Evolutionary conservation across 1,140 invertebrate genomes (phyloP), one percentile per base, ranked within the genome.

Genomic region (Marisa cornuarietis): DNA sequence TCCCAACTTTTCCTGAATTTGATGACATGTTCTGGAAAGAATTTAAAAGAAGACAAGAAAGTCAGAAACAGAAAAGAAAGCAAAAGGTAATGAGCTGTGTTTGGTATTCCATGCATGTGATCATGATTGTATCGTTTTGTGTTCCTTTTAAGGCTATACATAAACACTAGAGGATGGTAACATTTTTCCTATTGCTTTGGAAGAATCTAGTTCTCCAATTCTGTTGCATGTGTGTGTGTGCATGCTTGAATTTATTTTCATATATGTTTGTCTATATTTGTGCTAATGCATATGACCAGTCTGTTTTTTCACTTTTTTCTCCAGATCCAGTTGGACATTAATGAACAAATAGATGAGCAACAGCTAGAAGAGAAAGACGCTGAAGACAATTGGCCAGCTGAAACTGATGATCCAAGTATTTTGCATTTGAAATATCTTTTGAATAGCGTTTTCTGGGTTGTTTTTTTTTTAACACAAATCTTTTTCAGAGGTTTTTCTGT

Each of bases 21-120:
- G 88, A 90, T 71, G 76, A 81, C 69, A 79, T 82, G 42, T 90
- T 83, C 78, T 90, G 87, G 87, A 79, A 80, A 24, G 88, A 90
- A 79, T 86, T 80, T 73, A 86, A 86, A 76, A 79, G 82, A 61
- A 77, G 88, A 65, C 83, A 88, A 65, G 71, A 79, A 20, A 16
- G 83, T 24, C 63, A 81, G 22, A 84, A 78, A 82, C 82, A 77
- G 77, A 84, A 76, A 81, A 68, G 22, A 86, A 84, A 81, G 18
- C 54, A 31, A 18, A 79, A 82, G 84, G 85, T 81, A 79, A 75
- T 54, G 7, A 52, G 31, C 10, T 3, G 18, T 54, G 20, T 58
- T 22, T 14, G 5, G 62, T 74, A 49, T 52, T 49, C 18, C 22
- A n/a, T 42, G n/a, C 13, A 74, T 74, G 13, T 7, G 20, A 20